Evolutionary conservation across 2,888 invertebrate species (phyloP), one percentile per base, ranked within the genome.

Genomic region (Parnassius smintheus): DNA sequence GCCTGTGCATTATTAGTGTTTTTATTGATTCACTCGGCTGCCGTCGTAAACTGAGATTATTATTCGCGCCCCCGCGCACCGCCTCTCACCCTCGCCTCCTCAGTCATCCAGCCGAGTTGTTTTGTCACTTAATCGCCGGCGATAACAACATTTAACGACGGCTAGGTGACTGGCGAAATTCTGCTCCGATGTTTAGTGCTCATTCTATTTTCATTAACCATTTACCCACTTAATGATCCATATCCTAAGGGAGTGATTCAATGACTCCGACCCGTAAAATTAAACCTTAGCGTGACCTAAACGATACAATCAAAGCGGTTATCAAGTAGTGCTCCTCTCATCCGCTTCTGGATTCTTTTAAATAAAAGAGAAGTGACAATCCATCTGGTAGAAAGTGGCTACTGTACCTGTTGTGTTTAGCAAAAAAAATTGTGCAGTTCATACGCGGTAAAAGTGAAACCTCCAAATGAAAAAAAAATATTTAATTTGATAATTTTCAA

Each of bases 161-260:
- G 85, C 90, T 89, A 91, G 91, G 91, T 91, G 91, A 91, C 91
- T 91, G 86, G 91, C 90, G 79, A 88, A 91, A 90, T 88, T 90
- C 86, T 88, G 86, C 90, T 85, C 81, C 88, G 86, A 91, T 91
- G 90, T 91, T 91, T 91, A 91, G 91, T 91, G 83, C 90, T 91
- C 91, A 89, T 91, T 91, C 89, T 88, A 86, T 91, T 91, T 91
- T 91, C 91, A 91, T 91, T 91, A 91, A 89, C 89, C 91, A 89
- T 91, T 91, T 88, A 88, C 85, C 86, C 89, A 91, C 89, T 91
- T 91, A 91, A 91, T 91, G 91, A 88, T 89, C 87, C 86, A 84
- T 83, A 87, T 88, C 88, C 87, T 85, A 82, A 83, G 86, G 85
- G 88, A 88, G 86, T 86, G 81, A 87, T 85, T 88, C 88, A 82